Percentiles rank a stretch among this genome's conserved stretches.
Evolutionary conservation across 37 sponge, comb jelly and placozoan species (phyloP).

Genomic region (Tethya wilhelma): DNA sequence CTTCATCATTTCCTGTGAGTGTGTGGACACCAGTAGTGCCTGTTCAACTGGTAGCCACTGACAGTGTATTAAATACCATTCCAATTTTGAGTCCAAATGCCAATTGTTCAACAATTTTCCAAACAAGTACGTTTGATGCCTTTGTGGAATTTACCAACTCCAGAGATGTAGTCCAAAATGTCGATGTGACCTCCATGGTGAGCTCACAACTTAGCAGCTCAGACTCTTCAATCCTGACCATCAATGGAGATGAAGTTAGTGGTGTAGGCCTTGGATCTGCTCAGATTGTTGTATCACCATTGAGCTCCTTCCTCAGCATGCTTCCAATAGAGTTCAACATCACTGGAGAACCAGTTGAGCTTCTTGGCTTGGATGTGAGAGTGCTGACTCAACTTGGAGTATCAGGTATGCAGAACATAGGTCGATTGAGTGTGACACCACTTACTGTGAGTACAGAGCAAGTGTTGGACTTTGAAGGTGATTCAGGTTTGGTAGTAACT

Average conservation of each 20-base stretch:
- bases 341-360: slow-evolving; percentile 7
- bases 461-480: slow-evolving; percentile 59
- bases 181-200: slow-evolving; percentile 41
- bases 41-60: not conserved
- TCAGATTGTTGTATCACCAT: not conserved
- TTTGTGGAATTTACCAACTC: slow-evolving; percentile 67
- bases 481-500: slow-evolving; percentile 19
- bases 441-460: slow-evolving; percentile 24
- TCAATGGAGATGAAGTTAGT: slow-evolving; percentile 20
- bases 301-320: not conserved
- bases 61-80: slow-evolving; percentile 28
- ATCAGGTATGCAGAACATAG: not conserved
- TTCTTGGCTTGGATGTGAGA: slow-evolving; percentile 53
- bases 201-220: slow-evolving; percentile 1
- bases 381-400: slow-evolving; percentile 27
- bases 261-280: slow-evolving; percentile 62
- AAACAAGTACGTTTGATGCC: slow-evolving; percentile 24
- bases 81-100: slow-evolving; percentile 1
- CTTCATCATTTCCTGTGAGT: slow-evolving; percentile 11
- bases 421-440: not conserved
- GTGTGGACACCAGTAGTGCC: slow-evolving; percentile 69
- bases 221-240: slow-evolving; percentile 15
- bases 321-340: slow-evolving; percentile 16
- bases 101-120: slow-evolving; percentile 43
- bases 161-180: not conserved